Evolutionary conservation across 1,140 invertebrate genomes (phyloP), one percentile per base, ranked within the genome.

Genomic region (Steinernema khuongi): DNA sequence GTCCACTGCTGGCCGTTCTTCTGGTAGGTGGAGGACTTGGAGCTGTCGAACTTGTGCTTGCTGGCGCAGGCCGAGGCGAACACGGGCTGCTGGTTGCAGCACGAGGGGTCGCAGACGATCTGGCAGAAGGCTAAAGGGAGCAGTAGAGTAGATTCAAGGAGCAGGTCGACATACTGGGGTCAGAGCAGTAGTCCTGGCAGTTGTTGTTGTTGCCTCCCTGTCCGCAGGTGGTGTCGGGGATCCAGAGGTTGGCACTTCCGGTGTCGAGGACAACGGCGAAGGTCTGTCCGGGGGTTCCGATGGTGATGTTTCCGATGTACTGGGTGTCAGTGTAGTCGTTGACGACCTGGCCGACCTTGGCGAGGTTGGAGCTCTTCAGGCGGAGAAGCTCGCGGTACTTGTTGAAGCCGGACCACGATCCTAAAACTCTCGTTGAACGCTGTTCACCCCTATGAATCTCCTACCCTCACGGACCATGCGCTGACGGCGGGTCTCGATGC

Each of bases 291-390:
- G 72, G 72, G 19, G 76, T 75, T 71, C 77, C 77, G 44, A 78
- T 78, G 72, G 77, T 77, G 60, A 78, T 78, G 68, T 78, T 78
- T 78, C 70, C 74, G 19, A 78, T 71, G 75, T 78, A 78, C 0
- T 66, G 71, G 28, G 69, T 69, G 32, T 78, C 76, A 31, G 72
- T 71, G 36, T 73, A 77, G 68, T 73, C 74, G 41, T 77, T 76
- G 32, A 78, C 74, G 18, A 70, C 36, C 32, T 77, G 73, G 22
- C 50, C 68, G 31, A 66, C 73, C 18, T 44, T n/a, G 0, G 29
- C 30, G 14, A 68, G 36, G 11, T 74, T 70, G 18, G 18, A 14
- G 31, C 43, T 74, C 72, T 44, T 72, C 30, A 71, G 33, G 14
- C 67, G 67, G 18, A 41, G 72, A n/a, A 69, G 11, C 69, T 74